Evolutionary conservation across 2,888 invertebrate species (phyloP), one percentile per base, ranked within the genome.

Genomic region (Idaea biselata): DNA sequence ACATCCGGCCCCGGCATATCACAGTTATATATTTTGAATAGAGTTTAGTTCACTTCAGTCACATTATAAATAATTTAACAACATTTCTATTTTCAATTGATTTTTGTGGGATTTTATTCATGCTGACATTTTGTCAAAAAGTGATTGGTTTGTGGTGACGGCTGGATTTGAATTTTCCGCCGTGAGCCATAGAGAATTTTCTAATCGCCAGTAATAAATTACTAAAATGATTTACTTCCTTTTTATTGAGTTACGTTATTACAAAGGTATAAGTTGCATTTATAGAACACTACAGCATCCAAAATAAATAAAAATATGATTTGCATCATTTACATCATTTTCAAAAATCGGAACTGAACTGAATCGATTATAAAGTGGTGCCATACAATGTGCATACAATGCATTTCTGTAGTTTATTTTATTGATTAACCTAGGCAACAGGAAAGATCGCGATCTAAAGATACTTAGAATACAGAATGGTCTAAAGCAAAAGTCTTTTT

Each of bases 1-100:
- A 88, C 85, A 89, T 91, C 91, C 71, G 92, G 91, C 81, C 92
- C 91, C 86, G 92, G 91, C 92, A 92, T 92, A 89, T 87, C 92
- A 92, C 86, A 86, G 84, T 79, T 79, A 80, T 82, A 80, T 77
- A 77, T 78, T 80, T 77, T 81, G 75, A 79, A 80, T 79, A 78
- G 77, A 78, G 76, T 83, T 78, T 77, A 80, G 72, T 76, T 73
- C 76, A 77, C 73, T 80, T 70, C 75, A 75, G 83, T 87, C 83
- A 87, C 87, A 90, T 88, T 85, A 85, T 89, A 87, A 79, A 80
- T 79, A 86, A 84, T 86, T 86, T 84, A 75, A 82, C 78, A 78
- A 78, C 86, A 87, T 89, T 78, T 82, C 83, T 78, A 77, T 80
- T 81, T 85, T 81, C 81, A 76, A 73, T 76, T 71, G 77, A 71